Evolutionary conservation across 23 tunicate species (phyloP), one percentile per base, ranked within the genome.

Genomic region (Oikopleura dioica): DNA sequence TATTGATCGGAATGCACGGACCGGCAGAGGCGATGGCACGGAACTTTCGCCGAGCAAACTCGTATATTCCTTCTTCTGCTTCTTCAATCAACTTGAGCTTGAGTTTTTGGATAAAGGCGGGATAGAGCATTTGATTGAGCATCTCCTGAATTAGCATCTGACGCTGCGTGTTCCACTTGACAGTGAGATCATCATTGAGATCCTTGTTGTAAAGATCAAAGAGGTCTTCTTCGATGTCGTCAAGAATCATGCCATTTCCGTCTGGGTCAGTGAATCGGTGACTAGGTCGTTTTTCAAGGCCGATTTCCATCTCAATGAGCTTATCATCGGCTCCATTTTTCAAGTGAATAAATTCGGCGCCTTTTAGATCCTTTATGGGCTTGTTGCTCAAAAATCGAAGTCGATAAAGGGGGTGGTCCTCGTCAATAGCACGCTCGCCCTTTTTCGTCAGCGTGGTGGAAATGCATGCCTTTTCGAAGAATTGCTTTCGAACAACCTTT

Each of bases 351-450:
- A 80, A 91, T 38, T 81, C 82, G 0, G 88, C 69, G 30, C 94
- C 97, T 38, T 29, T 68, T 36, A 91, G 59, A 26, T 81, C 84
- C 36, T 88, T 80, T 32, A 94, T 85, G 29, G 95, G 88, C 77
- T 86, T 94, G 76, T 94, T 81, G 36, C 76, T 59, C 63, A 94
- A 44, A 83, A 83, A 86, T 44, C 79, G 84, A 59, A 80, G 35
- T 1, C 35, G 24, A 79, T 35, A 69, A 36, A 85, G 84, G 21
- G 95, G 83, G 78, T 86, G 87, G 31, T 76, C 68, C 68, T 86
- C 99, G 55, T 94, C 99, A 23, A 86, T 83, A 34, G 82, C 92
- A 68, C 83, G 83, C 79, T 80, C 82, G 36, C 99, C 95, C 37
- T 86, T 86, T 55, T 94, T 94, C 21, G 88, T 91, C 37, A 91